Base-by-base conservation (phyloP, 2,797 vertebrate genomes). In the Danio tinwini region DNA sequence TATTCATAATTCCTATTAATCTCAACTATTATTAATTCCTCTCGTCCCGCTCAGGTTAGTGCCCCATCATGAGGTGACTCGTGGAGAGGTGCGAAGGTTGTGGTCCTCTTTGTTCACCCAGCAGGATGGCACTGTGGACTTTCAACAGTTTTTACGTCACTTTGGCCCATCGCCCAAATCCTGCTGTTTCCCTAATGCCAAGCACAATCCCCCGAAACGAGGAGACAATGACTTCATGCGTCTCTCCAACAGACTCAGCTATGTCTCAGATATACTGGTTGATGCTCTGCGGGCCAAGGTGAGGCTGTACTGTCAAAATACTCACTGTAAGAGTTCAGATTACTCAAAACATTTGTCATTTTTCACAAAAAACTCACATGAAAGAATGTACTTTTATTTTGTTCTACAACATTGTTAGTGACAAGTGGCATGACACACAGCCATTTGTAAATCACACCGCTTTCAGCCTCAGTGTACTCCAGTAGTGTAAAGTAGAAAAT, bases 31-130 rank as follows among this genome's bases (percentile, higher is more conserved):
- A 45, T 76, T 72, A 58, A 71, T 59, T 56, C 0, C 80, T 82
- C 68, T 82, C 19, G 21, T 14, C 44, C 19, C 49, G 2, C 62
- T 52, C 86, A 92, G 88, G 74, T 93, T 93, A 90, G 84, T 91
- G 59, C 85, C 88, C 78, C 86, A 84, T 84, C 87, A 87, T 82
- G 90, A 93, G 91, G 88, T 90, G 87, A 89, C 88, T 69, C 50
- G 83, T 79, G 81, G 65, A 29, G 75, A 92, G 85, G 87, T 90
- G 78, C 67, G 85, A 81, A 91, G 86, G 85, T 89, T 90, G 80
- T 90, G 88, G 88, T 83, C 85, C 82, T 90, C 88, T 87, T 85
- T 93, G 84, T 90, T 93, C 88, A 91, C 83, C 78, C 87, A 91
- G 74, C 91, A 89, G 79, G 85, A 86, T 9, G 85, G 87, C 71